Base-by-base conservation (phyloP, 2,797 vertebrate genomes). In the Melanotaenia parkinsoni region DNA sequence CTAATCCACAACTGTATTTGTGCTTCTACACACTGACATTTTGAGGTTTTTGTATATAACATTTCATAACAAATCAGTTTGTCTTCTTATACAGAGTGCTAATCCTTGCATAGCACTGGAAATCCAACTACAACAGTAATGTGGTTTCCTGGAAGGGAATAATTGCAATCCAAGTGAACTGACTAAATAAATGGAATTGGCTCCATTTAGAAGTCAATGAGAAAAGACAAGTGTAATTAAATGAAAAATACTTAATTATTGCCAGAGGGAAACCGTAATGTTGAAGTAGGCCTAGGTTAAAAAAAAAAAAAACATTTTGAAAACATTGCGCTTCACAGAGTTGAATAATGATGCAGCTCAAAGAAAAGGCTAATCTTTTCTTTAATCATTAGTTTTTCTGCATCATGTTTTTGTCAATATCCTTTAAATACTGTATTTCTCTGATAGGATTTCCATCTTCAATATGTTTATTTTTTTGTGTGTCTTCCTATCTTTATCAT, bases 1-100 rank as follows among this genome's bases (percentile, higher is more conserved):
- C 38, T 91, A 90, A 88, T 85, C 78, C 72, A 79, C 26, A 67
- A 82, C 77, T 43, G 72, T 12, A 70, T 82, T 87, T 82, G 58
- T 67, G 76, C 76, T 80, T 43, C 58, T 76, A 88, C 79, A 80
- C 61, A 77, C 20, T 87, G 84, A 84, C 33, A 84, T 83, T 82
- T 74, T 57, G 63, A 66, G 77, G 45, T 88, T 86, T 82, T 70
- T 28, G 63, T 62, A 2, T 67, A 85, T 32, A 82, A 74, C 69
- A 84, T 83, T 86, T 80, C 67, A 45, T 51, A 78, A 60, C 4
- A 20, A 40, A 71, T 70, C 54, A 69, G 76, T 77, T 70, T 51
- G 20, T 82, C 70, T 69, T 20, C 57, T 84, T 74, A 59, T 57
- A 74, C 58, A 45, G 53, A 35, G 12, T 1, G 30, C 62, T 85